These are phyloP conservation scores for Microtus pennsylvanicus DNA, from an alignment of 2,113 vertebrate genomes.

Conservation along the genomic window DNA sequence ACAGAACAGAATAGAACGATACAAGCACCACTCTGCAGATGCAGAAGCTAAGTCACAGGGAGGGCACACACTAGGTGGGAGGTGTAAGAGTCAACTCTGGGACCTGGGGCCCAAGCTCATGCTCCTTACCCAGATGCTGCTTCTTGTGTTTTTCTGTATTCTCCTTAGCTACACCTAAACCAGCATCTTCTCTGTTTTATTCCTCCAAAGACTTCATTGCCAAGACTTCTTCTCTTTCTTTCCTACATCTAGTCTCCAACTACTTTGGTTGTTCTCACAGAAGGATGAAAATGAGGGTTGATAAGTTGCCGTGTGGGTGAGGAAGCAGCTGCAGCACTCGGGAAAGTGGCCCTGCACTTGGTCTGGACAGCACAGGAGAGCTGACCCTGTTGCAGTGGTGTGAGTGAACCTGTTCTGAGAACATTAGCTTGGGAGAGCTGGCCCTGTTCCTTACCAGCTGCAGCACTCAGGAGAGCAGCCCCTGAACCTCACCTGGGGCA, in stretches of 20 bases:
- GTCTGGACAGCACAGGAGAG: not conserved
- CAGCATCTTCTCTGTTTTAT: not conserved
- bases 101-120: not conserved
- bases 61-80: not conserved
- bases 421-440: not conserved
- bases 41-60: conserved; percentile 8
- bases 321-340: not conserved
- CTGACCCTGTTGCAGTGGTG: no score
- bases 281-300: not conserved
- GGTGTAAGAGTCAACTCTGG: not conserved
- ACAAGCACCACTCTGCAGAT: conserved; percentile 48
- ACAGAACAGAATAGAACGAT: not conserved
- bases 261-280: not conserved
- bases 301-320: not conserved
- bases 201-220: not conserved
- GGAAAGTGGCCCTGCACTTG: not conserved
- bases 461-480: no score
- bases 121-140: not conserved
- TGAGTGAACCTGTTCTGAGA: not conserved
- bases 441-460: no score
- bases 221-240: not conserved
- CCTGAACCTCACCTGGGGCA: no score
- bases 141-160: not conserved
- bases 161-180: not conserved
- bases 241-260: conserved; percentile 11